phyloP scores from a whole-genome alignment of 2,888 invertebrate genomes.

The Lymantria monacha region DNA sequence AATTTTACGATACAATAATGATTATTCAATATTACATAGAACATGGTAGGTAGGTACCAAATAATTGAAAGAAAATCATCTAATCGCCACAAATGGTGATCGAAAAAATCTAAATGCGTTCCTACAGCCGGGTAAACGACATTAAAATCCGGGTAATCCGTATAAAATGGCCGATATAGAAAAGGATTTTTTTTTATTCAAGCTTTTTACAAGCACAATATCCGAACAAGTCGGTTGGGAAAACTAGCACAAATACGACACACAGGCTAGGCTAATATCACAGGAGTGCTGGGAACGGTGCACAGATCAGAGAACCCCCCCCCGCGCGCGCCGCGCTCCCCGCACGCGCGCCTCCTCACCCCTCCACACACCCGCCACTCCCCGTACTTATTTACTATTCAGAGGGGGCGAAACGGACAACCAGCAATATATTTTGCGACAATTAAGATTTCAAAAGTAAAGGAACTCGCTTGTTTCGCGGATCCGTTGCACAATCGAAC shows the following conservation, averaged over 20 bases:
- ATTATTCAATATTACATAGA: constrained; percentile 58
- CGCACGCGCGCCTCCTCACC: constrained; percentile 22
- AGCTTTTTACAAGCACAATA: constrained; percentile 71
- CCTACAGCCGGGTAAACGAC: constrained; percentile 61
- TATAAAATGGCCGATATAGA: constrained; percentile 69
- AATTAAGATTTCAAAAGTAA: constrained; percentile 76
- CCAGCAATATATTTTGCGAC: constrained; percentile 76
- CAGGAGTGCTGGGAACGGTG: constrained; percentile 80
- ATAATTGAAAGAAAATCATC: constrained; percentile 53
- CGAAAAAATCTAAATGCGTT: constrained; percentile 57
- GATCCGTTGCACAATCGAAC: constrained; percentile 54
- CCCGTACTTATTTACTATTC: constrained; percentile 75
- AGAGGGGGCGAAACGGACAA: constrained; percentile 72
- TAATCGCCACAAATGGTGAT: constrained; percentile 52
- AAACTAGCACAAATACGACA: constrained; percentile 81
- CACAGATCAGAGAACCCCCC: constrained; percentile 46
- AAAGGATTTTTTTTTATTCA: constrained; percentile 53
- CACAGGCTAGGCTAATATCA: constrained; percentile 82
- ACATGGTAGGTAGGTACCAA: constrained; percentile 53
- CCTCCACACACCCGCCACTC: constrained; percentile 28
- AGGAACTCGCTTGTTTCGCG: constrained; percentile 51
- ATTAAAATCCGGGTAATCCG: constrained; percentile 66
- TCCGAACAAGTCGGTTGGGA: constrained; percentile 68
- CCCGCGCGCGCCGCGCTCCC: constrained; percentile 24
- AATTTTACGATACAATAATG: constrained; percentile 53